Percentiles rank a stretch among this genome's conserved stretches.
phyloP scores from a whole-genome alignment of 1,140 invertebrate species.

The Papilio machaon region DNA sequence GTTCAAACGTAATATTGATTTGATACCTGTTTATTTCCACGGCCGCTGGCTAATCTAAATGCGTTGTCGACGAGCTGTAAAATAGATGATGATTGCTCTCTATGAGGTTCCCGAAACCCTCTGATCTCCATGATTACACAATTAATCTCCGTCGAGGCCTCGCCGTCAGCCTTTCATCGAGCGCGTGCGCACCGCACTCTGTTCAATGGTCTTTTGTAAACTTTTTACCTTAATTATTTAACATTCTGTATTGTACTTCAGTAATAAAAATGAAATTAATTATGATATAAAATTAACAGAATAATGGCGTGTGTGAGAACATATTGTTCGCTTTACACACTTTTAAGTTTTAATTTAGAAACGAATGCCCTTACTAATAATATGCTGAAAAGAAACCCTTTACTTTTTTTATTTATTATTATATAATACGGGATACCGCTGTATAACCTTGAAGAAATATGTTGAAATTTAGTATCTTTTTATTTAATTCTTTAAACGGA shows the following conservation, averaged over 20 bases:
- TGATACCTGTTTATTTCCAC: conserved; percentile 25
- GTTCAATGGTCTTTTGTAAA: conserved; percentile 65
- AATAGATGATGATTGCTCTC: conserved; percentile 73
- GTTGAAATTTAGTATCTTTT: neutral
- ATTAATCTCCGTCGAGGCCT: conserved; percentile 72
- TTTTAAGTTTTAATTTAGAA: too few relatives aligned
- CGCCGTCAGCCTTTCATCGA: conserved; percentile 69
- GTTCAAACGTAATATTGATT: conserved; percentile 29
- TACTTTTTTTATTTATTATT: too few relatives aligned
- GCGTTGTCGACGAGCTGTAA: conserved; percentile 70
- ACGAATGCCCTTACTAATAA: too few relatives aligned
- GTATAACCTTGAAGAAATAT: too few relatives aligned
- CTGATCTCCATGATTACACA: conserved; percentile 74
- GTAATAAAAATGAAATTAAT: conserved; percentile 49
- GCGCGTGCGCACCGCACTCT: conserved; percentile 60
- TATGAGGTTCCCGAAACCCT: conserved; percentile 72
- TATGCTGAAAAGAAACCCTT: too few relatives aligned
- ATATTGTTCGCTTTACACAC: too few relatives aligned
- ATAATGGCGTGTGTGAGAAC: too few relatives aligned
- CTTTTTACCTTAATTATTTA: conserved; percentile 69
- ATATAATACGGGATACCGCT: too few relatives aligned
- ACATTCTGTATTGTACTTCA: conserved; percentile 65
- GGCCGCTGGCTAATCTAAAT: conserved; percentile 45
- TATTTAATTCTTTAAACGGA: neutral
- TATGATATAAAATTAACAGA: too few relatives aligned